A percentile compares a stretch with the other conserved stretches of the same genome.
phyloP scores from a whole-genome alignment of 1,140 invertebrate genomes.

The Zaprionus africanus region DNA sequence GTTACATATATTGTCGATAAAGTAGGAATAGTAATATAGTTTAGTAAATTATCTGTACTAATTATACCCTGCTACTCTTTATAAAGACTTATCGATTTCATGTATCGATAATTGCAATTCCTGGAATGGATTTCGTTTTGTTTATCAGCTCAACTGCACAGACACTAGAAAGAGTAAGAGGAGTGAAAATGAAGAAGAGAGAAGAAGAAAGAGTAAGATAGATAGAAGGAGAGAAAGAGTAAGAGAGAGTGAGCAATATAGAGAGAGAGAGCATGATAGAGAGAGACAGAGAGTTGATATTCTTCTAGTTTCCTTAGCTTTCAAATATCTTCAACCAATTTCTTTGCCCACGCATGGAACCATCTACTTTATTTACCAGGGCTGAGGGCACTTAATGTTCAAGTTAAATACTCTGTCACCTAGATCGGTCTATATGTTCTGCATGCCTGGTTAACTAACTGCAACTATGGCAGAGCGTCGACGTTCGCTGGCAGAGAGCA shows the following conservation, averaged over 20 bases:
- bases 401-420: not conserved
- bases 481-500: not conserved
- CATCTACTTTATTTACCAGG: slow-evolving; percentile 12
- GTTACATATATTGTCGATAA: no score
- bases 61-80: no score
- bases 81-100: no score
- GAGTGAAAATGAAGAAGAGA: not conserved
- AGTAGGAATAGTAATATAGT: no score
- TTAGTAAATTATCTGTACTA: no score
- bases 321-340: slow-evolving; percentile 3
- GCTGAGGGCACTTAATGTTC: not conserved
- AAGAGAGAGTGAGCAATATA: not conserved
- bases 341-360: not conserved
- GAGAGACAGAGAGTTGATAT: no score
- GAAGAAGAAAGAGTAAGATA: not conserved
- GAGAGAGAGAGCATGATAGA: not conserved
- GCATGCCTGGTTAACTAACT: slow-evolving; percentile 48
- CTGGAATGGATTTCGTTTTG: not conserved
- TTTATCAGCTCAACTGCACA: not conserved
- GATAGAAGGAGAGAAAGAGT: no score
- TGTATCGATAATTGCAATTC: not conserved
- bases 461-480: slow-evolving; percentile 34
- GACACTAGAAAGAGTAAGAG: not conserved
- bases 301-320: not conserved
- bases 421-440: slow-evolving; percentile 3